Percentiles rank a stretch among this genome's conserved stretches.
Evolutionary conservation across 1,140 invertebrate species (phyloP).

Genomic region (Steinernema khuongi): DNA sequence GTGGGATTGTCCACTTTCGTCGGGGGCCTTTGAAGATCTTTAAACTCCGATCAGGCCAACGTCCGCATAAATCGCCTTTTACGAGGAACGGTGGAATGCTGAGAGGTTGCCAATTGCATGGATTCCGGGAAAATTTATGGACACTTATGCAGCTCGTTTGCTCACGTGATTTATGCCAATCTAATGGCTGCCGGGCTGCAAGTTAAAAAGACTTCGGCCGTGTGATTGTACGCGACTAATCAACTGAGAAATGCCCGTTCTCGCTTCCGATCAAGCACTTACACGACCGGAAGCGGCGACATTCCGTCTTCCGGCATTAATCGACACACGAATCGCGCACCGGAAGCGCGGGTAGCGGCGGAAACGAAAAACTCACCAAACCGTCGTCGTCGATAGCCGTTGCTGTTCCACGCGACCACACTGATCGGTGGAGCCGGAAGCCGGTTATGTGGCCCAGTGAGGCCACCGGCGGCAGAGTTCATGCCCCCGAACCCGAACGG

Average conservation of each 20-base stretch:
- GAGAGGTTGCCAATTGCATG: no score
- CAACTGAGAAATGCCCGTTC: not conserved
- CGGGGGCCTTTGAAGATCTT: no score
- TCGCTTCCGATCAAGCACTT: conserved; percentile 3
- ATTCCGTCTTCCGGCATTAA: conserved; percentile 2
- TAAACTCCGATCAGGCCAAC: no score
- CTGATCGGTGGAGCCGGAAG: not conserved
- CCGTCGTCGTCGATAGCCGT: not conserved
- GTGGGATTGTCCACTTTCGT: no score
- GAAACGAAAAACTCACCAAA: not conserved
- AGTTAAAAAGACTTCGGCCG: not conserved
- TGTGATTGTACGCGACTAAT: not conserved
- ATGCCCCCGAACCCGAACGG: not conserved
- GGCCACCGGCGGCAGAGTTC: not conserved
- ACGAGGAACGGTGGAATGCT: no score
- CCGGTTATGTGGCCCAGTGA: not conserved
- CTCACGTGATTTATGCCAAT: not conserved
- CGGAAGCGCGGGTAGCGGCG: not conserved
- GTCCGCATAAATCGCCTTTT: no score
- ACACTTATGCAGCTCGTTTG: not conserved
- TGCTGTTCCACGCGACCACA: conserved; percentile 8
- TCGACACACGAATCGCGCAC: not conserved
- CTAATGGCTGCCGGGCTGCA: not conserved
- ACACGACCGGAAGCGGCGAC: not conserved
- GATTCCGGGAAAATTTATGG: no score